Evolutionary conservation across 2,113 vertebrate genomes (phyloP).

Genomic region (Alectura lathami): DNA sequence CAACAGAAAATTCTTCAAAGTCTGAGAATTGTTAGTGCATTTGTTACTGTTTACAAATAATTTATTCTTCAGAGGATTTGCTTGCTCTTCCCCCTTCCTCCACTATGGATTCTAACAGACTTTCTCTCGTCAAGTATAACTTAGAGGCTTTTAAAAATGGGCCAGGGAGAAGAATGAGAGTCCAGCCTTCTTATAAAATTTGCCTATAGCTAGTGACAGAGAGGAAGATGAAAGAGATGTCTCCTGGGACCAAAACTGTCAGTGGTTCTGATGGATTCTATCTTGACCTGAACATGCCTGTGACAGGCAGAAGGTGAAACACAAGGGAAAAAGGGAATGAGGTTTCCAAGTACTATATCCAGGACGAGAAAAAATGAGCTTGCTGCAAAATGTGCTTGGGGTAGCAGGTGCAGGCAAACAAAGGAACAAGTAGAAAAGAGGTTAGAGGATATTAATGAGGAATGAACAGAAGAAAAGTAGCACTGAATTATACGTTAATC

Average conservation of each 20-base stretch:
- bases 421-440: background rate
- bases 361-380: background rate
- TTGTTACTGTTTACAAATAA: background rate
- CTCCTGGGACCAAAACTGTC: background rate
- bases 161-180: background rate
- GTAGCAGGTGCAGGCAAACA: background rate
- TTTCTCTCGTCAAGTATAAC: background rate
- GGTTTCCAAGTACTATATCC: background rate
- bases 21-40: background rate
- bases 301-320: background rate
- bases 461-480: background rate
- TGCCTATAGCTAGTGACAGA: background rate
- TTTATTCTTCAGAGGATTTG: background rate
- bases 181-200: background rate
- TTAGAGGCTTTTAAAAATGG: conserved; percentile 22
- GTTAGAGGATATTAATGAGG: background rate
- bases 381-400: background rate
- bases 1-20: background rate
- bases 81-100: background rate
- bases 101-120: background rate
- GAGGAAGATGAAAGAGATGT: background rate
- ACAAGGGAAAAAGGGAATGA: background rate
- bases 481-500: background rate
- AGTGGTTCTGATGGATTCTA: background rate
- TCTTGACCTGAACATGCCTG: background rate